Conservation (phyloP, 2,113 vertebrate genomes). For the Daphoenositta chrysoptera region DNA sequence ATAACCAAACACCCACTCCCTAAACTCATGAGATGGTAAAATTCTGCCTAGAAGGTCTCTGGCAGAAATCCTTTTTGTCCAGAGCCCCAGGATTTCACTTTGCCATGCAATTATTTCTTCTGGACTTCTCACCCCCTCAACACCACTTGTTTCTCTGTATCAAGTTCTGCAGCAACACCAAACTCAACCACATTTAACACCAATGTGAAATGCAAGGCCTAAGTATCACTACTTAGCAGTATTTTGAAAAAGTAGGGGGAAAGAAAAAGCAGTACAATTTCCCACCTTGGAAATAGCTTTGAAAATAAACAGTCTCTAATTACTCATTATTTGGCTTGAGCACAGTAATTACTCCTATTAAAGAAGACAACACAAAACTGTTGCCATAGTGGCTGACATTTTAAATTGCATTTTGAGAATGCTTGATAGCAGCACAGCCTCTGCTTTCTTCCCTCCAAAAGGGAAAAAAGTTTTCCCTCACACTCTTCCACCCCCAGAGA, state of each 20-base stretch:
- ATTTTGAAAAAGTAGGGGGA: not conserved
- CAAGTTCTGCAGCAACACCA: not conserved
- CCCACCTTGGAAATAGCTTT: not conserved
- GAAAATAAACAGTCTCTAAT: constrained; percentile 38
- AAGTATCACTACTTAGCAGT: not conserved
- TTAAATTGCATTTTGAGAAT: constrained; percentile 22
- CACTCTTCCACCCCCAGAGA: not conserved
- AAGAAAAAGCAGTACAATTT: not conserved
- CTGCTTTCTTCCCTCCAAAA: constrained; percentile 16
- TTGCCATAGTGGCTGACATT: constrained; percentile 28
- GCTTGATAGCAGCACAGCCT: not conserved
- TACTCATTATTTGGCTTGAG: constrained; percentile 26
- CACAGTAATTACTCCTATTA: constrained; percentile 14
- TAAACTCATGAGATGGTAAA: not conserved
- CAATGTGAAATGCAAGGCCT: not conserved
- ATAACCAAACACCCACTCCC: not conserved
- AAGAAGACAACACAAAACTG: constrained; percentile 28
- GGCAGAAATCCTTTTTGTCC: not conserved
- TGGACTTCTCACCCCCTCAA: not conserved
- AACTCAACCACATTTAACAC: not conserved
- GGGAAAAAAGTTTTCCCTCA: not conserved
- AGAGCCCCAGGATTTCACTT: not conserved
- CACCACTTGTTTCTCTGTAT: not conserved
- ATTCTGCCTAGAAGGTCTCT: not conserved
- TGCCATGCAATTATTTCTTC: not conserved